A percentile compares a stretch with the other conserved stretches of the same genome.
These are phyloP conservation scores for Orius insidiosus DNA, from an alignment of 1,140 invertebrate species.

Conservation along the genomic window DNA sequence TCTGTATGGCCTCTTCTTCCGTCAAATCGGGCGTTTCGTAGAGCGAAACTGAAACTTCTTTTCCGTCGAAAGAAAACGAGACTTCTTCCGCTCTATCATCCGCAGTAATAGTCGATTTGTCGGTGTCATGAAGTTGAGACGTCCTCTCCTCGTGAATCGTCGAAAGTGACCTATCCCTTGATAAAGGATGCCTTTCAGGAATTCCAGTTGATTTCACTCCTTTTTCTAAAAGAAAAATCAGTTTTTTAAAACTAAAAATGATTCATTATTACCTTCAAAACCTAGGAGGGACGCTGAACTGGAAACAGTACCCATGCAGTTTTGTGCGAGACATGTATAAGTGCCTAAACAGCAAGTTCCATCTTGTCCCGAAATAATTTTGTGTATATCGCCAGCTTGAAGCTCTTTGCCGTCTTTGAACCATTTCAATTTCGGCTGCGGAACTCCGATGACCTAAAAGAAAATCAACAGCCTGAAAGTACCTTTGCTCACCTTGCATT, in stretches of 20 bases:
- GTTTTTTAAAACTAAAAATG: no score
- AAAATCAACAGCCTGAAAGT: neutral
- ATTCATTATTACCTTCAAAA: constrained; percentile 49
- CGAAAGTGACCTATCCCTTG: constrained; percentile 60
- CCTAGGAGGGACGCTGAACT: constrained; percentile 74
- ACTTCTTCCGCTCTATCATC: constrained; percentile 66
- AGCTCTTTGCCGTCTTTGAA: constrained; percentile 79
- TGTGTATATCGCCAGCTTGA: constrained; percentile 77
- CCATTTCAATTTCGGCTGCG: constrained; percentile 73
- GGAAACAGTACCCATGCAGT: constrained; percentile 79
- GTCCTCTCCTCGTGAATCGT: constrained; percentile 81
- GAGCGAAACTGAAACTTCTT: constrained; percentile 74
- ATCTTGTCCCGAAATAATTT: constrained; percentile 74
- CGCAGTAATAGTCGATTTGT: constrained; percentile 48
- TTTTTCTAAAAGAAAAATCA: constrained; percentile 1
- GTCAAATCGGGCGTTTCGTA: constrained; percentile 84
- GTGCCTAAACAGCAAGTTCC: constrained; percentile 79
- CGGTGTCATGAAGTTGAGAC: constrained; percentile 70
- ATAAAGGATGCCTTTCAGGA: constrained; percentile 26
- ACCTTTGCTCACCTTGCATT: constrained; percentile 49
- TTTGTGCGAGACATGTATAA: constrained; percentile 82
- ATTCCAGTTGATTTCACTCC: constrained; percentile 3
- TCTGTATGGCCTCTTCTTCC: constrained; percentile 75
- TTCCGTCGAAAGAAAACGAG: constrained; percentile 77
- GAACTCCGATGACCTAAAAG: constrained; percentile 62